phyloP scores from a whole-genome alignment of 37 sponge, comb jelly and placozoan species.

The Crambe crambe region DNA sequence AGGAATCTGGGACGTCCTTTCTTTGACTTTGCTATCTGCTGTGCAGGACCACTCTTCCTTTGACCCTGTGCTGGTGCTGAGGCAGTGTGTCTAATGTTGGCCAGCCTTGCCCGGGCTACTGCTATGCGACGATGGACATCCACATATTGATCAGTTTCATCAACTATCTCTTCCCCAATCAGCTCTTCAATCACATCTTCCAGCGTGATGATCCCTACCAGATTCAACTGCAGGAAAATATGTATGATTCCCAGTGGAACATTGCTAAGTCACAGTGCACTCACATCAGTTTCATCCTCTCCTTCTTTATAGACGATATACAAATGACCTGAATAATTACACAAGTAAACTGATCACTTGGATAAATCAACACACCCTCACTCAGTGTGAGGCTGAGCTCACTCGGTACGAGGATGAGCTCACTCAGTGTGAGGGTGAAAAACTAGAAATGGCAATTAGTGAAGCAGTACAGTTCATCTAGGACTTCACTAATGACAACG shows the following conservation, averaged over 20 bases:
- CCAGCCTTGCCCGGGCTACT: conserved; percentile 51
- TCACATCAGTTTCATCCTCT: conserved; percentile 27
- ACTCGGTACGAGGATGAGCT: no score
- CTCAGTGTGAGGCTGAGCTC: no score
- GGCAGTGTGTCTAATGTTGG: conserved; percentile 24
- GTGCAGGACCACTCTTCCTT: neutral
- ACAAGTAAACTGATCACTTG: neutral
- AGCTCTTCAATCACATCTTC: conserved; percentile 93
- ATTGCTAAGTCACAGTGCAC: neutral
- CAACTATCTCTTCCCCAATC: conserved; percentile 89
- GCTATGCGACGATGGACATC: conserved; percentile 50
- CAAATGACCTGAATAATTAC: conserved; percentile 58
- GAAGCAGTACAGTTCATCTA: no score
- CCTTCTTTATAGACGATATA: conserved; percentile 48
- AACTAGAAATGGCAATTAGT: no score
- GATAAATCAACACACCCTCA: no score
- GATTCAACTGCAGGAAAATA: conserved; percentile 17
- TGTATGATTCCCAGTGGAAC: neutral
- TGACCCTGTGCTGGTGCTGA: conserved; percentile 25
- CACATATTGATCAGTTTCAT: conserved; percentile 81
- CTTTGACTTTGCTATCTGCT: neutral
- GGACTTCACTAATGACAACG: no score
- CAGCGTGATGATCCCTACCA: conserved; percentile 81
- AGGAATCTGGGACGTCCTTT: neutral
- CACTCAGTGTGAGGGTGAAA: no score